phyloP scores from a whole-genome alignment of 2,797 vertebrate species.

The Darevskia nairensis region DNA sequence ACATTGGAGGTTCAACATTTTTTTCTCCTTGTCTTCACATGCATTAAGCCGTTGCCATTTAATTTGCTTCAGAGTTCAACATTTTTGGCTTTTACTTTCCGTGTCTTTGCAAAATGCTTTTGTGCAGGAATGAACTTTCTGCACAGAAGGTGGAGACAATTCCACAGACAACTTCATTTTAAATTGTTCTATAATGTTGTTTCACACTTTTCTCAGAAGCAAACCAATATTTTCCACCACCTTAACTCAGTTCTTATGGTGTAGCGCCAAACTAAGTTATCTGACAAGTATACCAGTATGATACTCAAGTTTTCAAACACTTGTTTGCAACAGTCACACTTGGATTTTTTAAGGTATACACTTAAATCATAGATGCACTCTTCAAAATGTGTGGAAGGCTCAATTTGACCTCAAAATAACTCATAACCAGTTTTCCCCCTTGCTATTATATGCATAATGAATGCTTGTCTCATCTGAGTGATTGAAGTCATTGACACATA shows the following conservation, averaged over 20 bases:
- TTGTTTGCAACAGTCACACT: not conserved
- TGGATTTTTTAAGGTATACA: not conserved
- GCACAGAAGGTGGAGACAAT: not conserved
- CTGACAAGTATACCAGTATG: not conserved
- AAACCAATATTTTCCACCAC: not conserved
- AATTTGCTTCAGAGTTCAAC: slow-evolving; percentile 26
- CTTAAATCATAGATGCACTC: not conserved
- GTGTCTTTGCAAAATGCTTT: slow-evolving; percentile 10
- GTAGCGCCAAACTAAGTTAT: not conserved
- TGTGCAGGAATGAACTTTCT: not conserved
- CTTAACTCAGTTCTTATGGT: not conserved
- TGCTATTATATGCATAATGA: slow-evolving; percentile 52
- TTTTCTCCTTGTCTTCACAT: not conserved
- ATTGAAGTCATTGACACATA: not conserved
- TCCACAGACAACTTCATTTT: not conserved
- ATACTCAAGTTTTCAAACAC: not conserved
- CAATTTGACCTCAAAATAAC: slow-evolving; percentile 48
- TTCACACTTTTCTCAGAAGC: not conserved
- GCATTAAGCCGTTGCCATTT: not conserved
- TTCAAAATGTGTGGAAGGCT: not conserved
- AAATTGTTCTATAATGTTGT: not conserved
- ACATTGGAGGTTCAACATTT: not conserved
- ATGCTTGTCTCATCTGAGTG: slow-evolving; percentile 42
- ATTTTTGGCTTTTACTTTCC: not conserved
- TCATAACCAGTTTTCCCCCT: slow-evolving; percentile 38